phyloP scores from a whole-genome alignment of 2,888 invertebrate genomes.

The Hypsopygia costalis region DNA sequence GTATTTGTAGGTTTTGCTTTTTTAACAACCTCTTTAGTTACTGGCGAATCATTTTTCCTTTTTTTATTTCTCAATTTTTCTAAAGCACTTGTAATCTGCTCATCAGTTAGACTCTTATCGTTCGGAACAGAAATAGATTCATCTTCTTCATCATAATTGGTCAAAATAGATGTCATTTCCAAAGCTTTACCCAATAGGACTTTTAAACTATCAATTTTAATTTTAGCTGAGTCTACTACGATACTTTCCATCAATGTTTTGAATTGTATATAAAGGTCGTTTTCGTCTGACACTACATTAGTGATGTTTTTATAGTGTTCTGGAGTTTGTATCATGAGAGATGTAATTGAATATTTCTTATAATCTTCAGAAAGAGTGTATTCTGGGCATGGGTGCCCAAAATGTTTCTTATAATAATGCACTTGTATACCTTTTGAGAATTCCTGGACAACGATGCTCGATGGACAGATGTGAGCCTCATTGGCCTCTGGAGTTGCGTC shows the following conservation, averaged over 20 bases:
- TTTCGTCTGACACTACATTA: slow-evolving; percentile 17
- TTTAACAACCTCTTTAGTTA: slow-evolving; percentile 4
- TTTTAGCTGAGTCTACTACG: slow-evolving; percentile 32
- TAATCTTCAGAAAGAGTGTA: slow-evolving; percentile 30
- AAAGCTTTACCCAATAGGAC: slow-evolving; percentile 40
- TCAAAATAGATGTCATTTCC: slow-evolving; percentile 44
- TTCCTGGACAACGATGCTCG: slow-evolving; percentile 35
- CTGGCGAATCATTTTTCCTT: slow-evolving; percentile 1
- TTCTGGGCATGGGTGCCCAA: slow-evolving; percentile 27
- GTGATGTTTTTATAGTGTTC: slow-evolving; percentile 17
- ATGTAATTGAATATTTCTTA: slow-evolving; percentile 33
- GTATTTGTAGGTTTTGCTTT: slow-evolving; percentile 12
- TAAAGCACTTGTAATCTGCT: slow-evolving; percentile 33
- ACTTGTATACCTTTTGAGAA: slow-evolving; percentile 46
- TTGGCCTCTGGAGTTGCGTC: slow-evolving; percentile 2
- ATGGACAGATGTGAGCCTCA: slow-evolving; percentile 40
- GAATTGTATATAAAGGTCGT: slow-evolving; percentile 41
- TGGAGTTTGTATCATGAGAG: slow-evolving; percentile 28
- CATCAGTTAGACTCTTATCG: slow-evolving; percentile 26
- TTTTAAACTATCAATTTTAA: slow-evolving; percentile 33
- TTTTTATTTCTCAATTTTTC: slow-evolving; percentile 16
- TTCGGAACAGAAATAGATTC: background rate
- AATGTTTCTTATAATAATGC: slow-evolving; percentile 43
- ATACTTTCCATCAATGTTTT: slow-evolving; percentile 43
- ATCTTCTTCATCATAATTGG: slow-evolving; percentile 28